Evolutionary conservation across 2,113 vertebrate genomes (phyloP), one percentile per base, ranked within the genome.

Genomic region (Hemicordylus capensis): DNA sequence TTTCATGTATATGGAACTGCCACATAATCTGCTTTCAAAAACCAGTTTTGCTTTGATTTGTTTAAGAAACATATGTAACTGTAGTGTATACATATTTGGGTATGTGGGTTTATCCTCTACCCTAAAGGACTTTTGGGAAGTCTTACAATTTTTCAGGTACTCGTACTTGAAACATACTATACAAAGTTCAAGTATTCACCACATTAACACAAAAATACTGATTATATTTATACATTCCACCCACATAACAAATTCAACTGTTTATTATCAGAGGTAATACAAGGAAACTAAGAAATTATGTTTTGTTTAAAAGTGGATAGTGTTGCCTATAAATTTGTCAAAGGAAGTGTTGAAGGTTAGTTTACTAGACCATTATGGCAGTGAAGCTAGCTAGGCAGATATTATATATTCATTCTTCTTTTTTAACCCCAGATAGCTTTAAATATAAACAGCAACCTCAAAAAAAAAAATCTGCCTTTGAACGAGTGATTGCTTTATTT

Each of bases 211-310:
- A 87, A 74, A 24, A 31, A 3, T 56, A 89, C 54, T 78, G 37
- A 63, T 58, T 80, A 78, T 70, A 75, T 87, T 56, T 87, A 90
- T 78, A 74, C 46, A 84, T 42, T 74, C 59, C 80, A 81, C 37
- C 3, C 15, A 37, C 84, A 89, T 81, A 92, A 89, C 64, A 86
- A 54, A 79, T 12, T 92, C 85, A 89, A 81, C 34, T 76, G 84
- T 90, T 94, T 88, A 85, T 86, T 86, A 93, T 94, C 66, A 79
- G 77, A 91, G 81, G 88, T 82, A 89, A 85, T 87, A 88, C 89
- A 94, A 85, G 79, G 87, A 90, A 83, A 58, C 37, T 83, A 90
- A 83, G 85, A 91, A 91, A 89, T 79, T 42, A 91, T 75, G 77
- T 14, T 91, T 87, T 89, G 88, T 93, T 93, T 92, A 87, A 78